These are phyloP conservation scores for Salvator merianae DNA, from an alignment of 2,113 vertebrate genomes.

Conservation along the genomic window DNA sequence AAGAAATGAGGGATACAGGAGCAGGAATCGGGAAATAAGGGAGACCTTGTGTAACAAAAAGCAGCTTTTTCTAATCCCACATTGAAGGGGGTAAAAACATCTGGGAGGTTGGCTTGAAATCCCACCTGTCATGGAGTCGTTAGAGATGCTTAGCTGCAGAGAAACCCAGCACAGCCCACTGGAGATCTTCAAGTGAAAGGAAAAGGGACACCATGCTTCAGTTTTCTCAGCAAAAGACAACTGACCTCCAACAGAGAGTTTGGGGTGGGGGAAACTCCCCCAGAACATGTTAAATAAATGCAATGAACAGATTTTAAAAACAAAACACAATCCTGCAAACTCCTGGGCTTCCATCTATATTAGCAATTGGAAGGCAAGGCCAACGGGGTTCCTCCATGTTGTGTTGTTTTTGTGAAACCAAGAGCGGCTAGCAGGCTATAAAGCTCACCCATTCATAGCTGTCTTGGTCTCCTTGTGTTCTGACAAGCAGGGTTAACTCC, in stretches of 20 bases:
- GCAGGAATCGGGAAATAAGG: neutral
- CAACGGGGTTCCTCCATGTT: neutral
- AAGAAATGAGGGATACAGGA: constrained; percentile 41
- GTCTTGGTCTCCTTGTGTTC: no score
- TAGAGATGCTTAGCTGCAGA: constrained; percentile 50
- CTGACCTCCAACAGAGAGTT: no score
- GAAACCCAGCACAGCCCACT: constrained; percentile 38
- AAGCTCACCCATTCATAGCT: neutral
- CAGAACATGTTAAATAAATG: constrained; percentile 36
- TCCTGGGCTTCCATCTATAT: neutral
- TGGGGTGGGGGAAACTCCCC: constrained; percentile 11
- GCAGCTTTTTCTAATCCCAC: no score
- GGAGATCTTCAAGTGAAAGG: constrained; percentile 55
- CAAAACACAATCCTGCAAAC: constrained; percentile 39
- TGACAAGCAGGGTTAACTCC: neutral
- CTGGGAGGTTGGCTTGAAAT: neutral
- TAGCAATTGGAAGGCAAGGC: neutral
- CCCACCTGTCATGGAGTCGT: neutral
- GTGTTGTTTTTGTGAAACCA: no score
- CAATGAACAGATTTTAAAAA: constrained; percentile 28
- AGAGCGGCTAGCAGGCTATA: neutral
- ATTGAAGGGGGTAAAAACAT: neutral
- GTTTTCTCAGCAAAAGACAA: constrained; percentile 73
- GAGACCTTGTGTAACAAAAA: no score
- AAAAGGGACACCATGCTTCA: constrained; percentile 72